Percentiles rank a stretch among this genome's conserved stretches.
Conservation (phyloP, 2,113 vertebrate species). For the Cyphomyrus discorhynchus region DNA sequence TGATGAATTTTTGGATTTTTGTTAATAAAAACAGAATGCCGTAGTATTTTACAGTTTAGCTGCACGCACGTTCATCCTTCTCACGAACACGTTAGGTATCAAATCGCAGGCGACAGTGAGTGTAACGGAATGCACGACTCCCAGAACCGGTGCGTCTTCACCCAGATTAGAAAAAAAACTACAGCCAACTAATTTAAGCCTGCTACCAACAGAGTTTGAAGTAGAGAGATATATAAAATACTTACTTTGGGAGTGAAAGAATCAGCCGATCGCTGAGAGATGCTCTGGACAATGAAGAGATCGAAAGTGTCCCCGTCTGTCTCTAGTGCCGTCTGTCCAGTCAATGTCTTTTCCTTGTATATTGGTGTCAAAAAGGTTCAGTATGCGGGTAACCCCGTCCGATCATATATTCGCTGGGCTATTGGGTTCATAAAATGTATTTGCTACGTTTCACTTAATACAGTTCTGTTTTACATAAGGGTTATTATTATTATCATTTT, state of each 20-base stretch:
- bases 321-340: background rate
- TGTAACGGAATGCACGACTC: conserved; percentile 11
- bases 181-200: background rate
- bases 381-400: background rate
- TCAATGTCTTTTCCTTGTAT: background rate
- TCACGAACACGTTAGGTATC: background rate
- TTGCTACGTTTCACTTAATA: background rate
- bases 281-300: background rate
- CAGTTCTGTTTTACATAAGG: background rate
- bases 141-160: background rate
- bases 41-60: background rate
- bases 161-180: background rate
- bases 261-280: conserved; percentile 3
- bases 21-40: background rate
- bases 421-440: background rate
- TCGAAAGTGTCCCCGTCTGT: background rate
- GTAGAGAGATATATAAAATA: background rate
- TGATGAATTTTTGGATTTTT: background rate
- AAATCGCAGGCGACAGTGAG: background rate
- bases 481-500: background rate
- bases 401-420: background rate
- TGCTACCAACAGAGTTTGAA: background rate
- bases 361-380: background rate
- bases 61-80: background rate
- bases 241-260: conserved; percentile 20